Base-by-base conservation (phyloP, 2,888 invertebrate genomes). In the Tachystola acroxantha region DNA sequence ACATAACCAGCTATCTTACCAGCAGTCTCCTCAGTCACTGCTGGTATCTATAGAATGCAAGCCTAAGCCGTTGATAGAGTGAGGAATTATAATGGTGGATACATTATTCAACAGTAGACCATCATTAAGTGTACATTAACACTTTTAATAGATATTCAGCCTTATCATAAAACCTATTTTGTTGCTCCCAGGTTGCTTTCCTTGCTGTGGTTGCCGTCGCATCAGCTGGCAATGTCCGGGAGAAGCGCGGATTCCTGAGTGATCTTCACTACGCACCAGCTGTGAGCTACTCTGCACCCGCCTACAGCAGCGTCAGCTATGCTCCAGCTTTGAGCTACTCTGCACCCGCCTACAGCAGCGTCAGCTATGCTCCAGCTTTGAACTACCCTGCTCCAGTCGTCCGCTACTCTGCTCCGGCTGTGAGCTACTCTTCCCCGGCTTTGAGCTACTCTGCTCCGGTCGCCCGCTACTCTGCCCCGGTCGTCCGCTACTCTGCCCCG, bases 171-270 rank as follows among this genome's bases (percentile, higher is more conserved):
- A n/a, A n/a, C n/a, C n/a, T n/a, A n/a, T n/a, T 2, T 24, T 27
- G 2, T 22, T 9, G 10, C 9, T 14, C 27, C 4, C 39, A 57
- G 57, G 37, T 56, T 3, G 40, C 43, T 25, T 12, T 54, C 16
- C 41, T 45, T 29, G 57, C 56, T 35, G 34, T 64, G n/a, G 50
- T 46, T 45, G 66, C 57, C 6, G 14, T 55, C 9, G 57, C 47
- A 4, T 37, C 50, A 3, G 64, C 62, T 24, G 57, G 53, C 4
- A 48, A 59, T 10, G 43, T 43, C 2, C 71, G 70, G 2, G 52
- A 50, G 22, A 74, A 73, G 55, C 68, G 74, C 31, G 65, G 64
- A 37, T 55, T 56, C 42, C 46, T 60, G 26, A 36, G 42, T 37
- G 58, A 55, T 11, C 50, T 49, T 10, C 46, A 48, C 36, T 36